These are phyloP conservation scores for Ciconia boyciana DNA, from an alignment of 2,113 vertebrate genomes.

Conservation along the genomic window DNA sequence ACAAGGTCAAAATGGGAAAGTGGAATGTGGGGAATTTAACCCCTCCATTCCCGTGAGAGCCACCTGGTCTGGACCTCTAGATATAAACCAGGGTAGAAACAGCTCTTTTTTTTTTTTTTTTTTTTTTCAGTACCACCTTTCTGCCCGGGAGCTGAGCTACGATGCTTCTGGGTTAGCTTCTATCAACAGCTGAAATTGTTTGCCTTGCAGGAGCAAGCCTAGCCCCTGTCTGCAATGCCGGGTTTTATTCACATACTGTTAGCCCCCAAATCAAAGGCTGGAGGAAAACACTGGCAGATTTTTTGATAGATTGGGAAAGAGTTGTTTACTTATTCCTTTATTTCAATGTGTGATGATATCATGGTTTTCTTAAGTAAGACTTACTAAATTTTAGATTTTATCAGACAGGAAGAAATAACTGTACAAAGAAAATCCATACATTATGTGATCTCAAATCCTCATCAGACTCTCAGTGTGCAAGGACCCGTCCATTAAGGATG, in stretches of 20 bases:
- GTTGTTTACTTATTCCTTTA: neutral
- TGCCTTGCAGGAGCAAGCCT: neutral
- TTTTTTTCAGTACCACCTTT: neutral
- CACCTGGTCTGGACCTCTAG: neutral
- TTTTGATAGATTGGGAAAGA: neutral
- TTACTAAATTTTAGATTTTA: neutral
- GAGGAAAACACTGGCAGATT: neutral
- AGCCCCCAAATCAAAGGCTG: neutral
- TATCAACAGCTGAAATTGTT: neutral
- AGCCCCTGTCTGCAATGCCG: neutral
- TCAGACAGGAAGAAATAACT: neutral
- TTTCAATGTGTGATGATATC: constrained; percentile 13
- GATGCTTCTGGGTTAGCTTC: neutral
- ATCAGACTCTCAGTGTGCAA: neutral
- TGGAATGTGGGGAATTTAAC: neutral
- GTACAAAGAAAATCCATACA: neutral
- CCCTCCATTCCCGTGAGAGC: rapidly evolving
- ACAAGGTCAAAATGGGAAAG: neutral
- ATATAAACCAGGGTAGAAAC: neutral
- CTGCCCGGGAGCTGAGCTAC: neutral
- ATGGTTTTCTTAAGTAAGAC: neutral
- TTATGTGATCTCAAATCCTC: neutral
- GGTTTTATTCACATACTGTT: neutral
- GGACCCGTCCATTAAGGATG: neutral
- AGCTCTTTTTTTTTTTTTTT: neutral